Conservation (phyloP, 2,888 invertebrate species). For the Eulithis testata region DNA sequence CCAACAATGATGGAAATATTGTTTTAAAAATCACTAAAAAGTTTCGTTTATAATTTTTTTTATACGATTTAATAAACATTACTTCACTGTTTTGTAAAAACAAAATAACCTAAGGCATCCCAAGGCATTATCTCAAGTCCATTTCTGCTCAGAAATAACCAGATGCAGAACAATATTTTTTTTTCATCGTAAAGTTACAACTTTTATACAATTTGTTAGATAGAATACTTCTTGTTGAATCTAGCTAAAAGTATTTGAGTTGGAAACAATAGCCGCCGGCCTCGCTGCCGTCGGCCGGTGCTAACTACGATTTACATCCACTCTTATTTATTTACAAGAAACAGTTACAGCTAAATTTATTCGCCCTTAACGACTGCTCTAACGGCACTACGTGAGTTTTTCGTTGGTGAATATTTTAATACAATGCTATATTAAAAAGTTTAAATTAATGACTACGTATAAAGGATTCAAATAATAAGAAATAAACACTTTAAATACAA, state of each 20-base stretch:
- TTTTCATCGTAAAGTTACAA: too few relatives aligned
- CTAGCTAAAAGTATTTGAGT: slow-evolving; percentile 11
- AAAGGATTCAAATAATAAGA: too few relatives aligned
- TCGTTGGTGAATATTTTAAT: slow-evolving; percentile 10
- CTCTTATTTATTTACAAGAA: slow-evolving; percentile 68
- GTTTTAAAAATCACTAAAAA: slow-evolving; percentile 1
- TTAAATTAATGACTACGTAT: too few relatives aligned
- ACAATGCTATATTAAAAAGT: background rate
- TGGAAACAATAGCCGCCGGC: slow-evolving; percentile 35
- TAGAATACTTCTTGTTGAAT: background rate
- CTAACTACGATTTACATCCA: slow-evolving; percentile 75
- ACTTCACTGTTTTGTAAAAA: too few relatives aligned
- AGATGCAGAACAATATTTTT: too few relatives aligned
- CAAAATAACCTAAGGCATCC: too few relatives aligned
- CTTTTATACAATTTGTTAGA: too few relatives aligned
- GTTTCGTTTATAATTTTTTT: too few relatives aligned
- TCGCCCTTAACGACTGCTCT: slow-evolving; percentile 46
- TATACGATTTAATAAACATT: too few relatives aligned
- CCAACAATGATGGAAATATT: slow-evolving; percentile 14
- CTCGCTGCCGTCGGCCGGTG: slow-evolving; percentile 52
- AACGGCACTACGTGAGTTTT: slow-evolving; percentile 16
- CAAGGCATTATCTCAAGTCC: too few relatives aligned
- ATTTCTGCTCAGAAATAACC: too few relatives aligned
- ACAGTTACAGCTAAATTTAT: slow-evolving; percentile 58
- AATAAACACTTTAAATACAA: background rate